Base-by-base conservation (phyloP, 2,113 vertebrate species). In the Microcebus jonahi region DNA sequence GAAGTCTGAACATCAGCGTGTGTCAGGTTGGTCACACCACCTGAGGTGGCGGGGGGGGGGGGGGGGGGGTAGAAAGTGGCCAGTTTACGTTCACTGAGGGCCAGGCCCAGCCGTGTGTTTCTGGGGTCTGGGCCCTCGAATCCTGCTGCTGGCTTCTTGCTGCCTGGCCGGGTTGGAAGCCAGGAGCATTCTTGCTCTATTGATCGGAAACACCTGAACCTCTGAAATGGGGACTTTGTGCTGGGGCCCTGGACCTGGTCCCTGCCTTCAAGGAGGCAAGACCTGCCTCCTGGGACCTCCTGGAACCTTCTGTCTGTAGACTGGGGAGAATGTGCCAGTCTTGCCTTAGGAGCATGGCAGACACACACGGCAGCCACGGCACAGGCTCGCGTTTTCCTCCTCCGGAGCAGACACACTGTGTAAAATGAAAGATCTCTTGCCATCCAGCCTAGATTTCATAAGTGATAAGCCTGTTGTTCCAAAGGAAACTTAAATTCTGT, bases 351-450 rank as follows among this genome's bases (percentile, higher is more conserved):
- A 79, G 48, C 59, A 61, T 9, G 34, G 48, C 31, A 83, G 21
- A 12, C 8, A 18, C 23, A 45, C 23, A 21, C 13, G 5, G 0
- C 18, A 25, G 53, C 45, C 68, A 6, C 1, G 4, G 1, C 0
- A 1, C 83, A 1, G 13, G 21, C 50, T 25, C 8, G 1, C 23
- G 0, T 21, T 29, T 20, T 36, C 42, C 75, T 31, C 31, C 50
- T 31, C 59, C 20, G n/a, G 9, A 12, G 29, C 42, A 59, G 31
- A 50, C 31, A 9, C 7, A 14, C 45, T 8, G 23, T 50, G 63
- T 48, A 6, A 53, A 23, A 50, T 39, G 6, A 63, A 70, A 65
- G 68, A 12, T 29, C 8, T 5, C 45, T 25, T 31, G 17, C 50
- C 13, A 2, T 2, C 31, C 27, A 7, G 10, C 13, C 45, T 27